Conservation (phyloP, 2,888 invertebrate species). For the Pheosia gnoma region DNA sequence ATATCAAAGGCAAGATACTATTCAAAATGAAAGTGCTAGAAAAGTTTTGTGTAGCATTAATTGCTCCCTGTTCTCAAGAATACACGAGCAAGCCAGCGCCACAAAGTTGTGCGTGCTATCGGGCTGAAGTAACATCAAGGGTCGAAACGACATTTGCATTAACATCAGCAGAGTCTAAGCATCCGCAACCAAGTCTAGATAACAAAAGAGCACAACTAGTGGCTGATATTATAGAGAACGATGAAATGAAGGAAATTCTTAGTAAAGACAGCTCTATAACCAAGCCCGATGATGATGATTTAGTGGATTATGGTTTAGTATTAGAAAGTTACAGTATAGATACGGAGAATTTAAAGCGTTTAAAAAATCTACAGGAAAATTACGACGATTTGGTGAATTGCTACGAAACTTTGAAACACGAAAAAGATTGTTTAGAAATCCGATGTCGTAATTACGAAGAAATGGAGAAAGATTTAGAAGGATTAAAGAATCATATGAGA, state of each 20-base stretch:
- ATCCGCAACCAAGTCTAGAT: conserved; percentile 49
- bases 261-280: conserved; percentile 51
- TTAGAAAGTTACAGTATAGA: conserved; percentile 58
- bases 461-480: conserved; percentile 63
- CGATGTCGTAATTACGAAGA: conserved; percentile 64
- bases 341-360: conserved; percentile 62
- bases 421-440: conserved; percentile 57
- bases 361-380: conserved; percentile 68
- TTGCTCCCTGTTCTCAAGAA: conserved; percentile 70
- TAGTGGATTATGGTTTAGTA: conserved; percentile 40
- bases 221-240: conserved; percentile 74
- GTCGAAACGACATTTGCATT: conserved; percentile 58
- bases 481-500: conserved; percentile 56
- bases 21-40: conserved; percentile 75
- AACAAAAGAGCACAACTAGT: conserved; percentile 70
- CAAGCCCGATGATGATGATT: conserved; percentile 42
- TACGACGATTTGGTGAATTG: conserved; percentile 69
- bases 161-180: conserved; percentile 50
- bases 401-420: conserved; percentile 69
- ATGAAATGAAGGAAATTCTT: conserved; percentile 75
- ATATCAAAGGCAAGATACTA: conserved; percentile 74
- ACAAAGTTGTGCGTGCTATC: conserved; percentile 61
- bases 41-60: conserved; percentile 71
- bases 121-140: conserved; percentile 53
- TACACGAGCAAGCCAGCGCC: conserved; percentile 21